Conservation (phyloP, 2,113 vertebrate genomes). For the Vimba vimba region DNA sequence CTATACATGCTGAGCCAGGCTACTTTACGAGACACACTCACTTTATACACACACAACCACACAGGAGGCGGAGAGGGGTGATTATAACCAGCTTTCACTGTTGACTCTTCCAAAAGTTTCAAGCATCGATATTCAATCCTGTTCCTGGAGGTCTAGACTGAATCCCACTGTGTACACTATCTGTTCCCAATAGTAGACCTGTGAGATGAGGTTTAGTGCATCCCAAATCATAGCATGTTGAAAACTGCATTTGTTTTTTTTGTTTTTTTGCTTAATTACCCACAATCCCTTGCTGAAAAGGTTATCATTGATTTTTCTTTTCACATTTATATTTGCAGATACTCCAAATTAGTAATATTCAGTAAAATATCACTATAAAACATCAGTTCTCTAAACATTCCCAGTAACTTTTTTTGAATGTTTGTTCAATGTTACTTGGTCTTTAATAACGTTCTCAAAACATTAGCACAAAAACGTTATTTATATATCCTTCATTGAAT, state of each 20-base stretch:
- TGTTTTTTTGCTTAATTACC: too few relatives aligned
- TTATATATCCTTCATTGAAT: neutral
- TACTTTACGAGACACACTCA: neutral
- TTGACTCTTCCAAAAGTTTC: neutral
- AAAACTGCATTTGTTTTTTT: too few relatives aligned
- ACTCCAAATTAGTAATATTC: neutral
- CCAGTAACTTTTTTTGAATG: neutral
- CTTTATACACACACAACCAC: constrained; percentile 17
- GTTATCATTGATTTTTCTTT: too few relatives aligned
- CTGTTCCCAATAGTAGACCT: too few relatives aligned
- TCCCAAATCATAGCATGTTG: too few relatives aligned
- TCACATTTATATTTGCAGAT: neutral
- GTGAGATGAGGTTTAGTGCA: too few relatives aligned
- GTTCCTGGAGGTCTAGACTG: neutral
- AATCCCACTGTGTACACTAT: neutral
- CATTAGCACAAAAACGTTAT: neutral
- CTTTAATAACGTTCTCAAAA: neutral
- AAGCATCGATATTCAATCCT: neutral
- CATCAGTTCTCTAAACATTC: too few relatives aligned
- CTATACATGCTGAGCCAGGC: constrained; percentile 4
- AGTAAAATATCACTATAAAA: neutral
- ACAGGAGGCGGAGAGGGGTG: neutral
- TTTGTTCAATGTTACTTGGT: neutral
- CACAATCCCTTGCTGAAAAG: too few relatives aligned
- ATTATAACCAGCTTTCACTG: too few relatives aligned